Evolutionary conservation across 2,797 vertebrate species (phyloP).

Genomic region (Gallirallus australis): DNA sequence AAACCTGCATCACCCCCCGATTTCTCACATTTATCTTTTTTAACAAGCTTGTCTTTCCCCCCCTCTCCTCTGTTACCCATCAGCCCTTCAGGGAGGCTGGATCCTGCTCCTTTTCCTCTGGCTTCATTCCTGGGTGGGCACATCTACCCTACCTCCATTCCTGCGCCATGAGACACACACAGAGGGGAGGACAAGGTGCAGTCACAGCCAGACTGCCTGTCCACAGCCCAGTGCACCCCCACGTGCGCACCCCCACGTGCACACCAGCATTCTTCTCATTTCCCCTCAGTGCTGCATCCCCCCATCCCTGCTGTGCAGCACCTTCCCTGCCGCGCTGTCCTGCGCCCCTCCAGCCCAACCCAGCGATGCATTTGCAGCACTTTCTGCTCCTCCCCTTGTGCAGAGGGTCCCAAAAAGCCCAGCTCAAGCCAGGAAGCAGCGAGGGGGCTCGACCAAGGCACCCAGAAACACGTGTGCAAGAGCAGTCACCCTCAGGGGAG

Average conservation of each 20-base stretch:
- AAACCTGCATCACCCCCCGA: not conserved
- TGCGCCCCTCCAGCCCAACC: not conserved
- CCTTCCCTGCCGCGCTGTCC: not conserved
- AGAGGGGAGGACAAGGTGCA: not conserved
- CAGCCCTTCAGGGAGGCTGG: not conserved
- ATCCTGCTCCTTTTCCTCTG: not conserved
- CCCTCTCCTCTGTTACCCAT: not conserved
- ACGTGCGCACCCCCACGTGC: not conserved
- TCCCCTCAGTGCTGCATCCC: not conserved
- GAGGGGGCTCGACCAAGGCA: not conserved
- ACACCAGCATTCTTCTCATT: too few species aligned
- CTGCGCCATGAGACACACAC: rapidly evolving
- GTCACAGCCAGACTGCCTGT: not conserved
- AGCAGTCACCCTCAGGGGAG: rapidly evolving
- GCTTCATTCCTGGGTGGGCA: not conserved
- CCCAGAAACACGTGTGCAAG: not conserved
- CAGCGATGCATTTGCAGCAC: not conserved
- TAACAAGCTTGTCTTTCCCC: not conserved
- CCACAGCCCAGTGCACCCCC: not conserved
- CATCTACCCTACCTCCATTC: not conserved
- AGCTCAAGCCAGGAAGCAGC: rapidly evolving
- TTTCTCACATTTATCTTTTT: not conserved
- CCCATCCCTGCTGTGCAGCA: not conserved
- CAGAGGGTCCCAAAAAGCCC: not conserved
- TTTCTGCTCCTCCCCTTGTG: not conserved